Conservation (phyloP, 2,888 invertebrate species). For the Drosophila dives region DNA sequence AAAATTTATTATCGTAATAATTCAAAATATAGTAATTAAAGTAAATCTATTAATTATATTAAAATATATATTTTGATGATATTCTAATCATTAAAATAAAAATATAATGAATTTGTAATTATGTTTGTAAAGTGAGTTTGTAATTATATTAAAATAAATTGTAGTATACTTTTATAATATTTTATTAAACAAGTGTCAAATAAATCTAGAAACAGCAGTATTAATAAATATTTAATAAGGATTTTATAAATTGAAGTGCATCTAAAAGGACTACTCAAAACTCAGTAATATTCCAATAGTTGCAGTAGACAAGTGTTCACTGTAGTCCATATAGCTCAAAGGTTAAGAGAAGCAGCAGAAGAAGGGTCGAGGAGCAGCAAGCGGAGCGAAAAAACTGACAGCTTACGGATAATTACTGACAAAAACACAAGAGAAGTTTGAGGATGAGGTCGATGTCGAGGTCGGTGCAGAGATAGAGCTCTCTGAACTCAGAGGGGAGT, state of each 20-base stretch:
- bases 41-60: too few relatives aligned
- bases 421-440: slow-evolving; percentile 41
- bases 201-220: too few relatives aligned
- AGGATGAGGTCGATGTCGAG: neutral
- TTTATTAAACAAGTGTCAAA: too few relatives aligned
- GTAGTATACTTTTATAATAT: too few relatives aligned
- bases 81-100: too few relatives aligned
- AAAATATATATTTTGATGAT: too few relatives aligned
- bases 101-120: too few relatives aligned
- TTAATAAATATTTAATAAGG: too few relatives aligned
- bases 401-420: slow-evolving; percentile 78
- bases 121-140: too few relatives aligned
- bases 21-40: too few relatives aligned
- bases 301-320: neutral
- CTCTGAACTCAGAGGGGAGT: neutral
- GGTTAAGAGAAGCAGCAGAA: slow-evolving; percentile 22
- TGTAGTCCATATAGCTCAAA: slow-evolving; percentile 17
- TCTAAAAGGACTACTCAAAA: neutral
- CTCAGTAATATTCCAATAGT: neutral
- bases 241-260: neutral
- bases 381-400: slow-evolving; percentile 79
- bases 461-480: neutral
- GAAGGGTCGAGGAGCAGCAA: slow-evolving; percentile 37
- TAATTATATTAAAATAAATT: neutral
- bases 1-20: too few relatives aligned